Base-by-base conservation (phyloP, 2,888 invertebrate species). In the Chelonus formosanus region DNA sequence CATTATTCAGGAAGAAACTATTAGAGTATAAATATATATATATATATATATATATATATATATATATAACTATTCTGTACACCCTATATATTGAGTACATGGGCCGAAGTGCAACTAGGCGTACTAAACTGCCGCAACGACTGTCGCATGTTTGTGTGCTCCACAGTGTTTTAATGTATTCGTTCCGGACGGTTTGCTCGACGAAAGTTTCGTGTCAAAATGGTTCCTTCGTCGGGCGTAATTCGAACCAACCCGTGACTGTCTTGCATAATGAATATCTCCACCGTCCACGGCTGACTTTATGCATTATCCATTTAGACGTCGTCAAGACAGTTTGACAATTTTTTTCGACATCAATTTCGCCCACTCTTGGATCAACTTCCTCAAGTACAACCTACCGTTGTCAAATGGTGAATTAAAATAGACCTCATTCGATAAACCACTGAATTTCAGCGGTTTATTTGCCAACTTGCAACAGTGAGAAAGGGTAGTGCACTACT, bases 1-100 rank as follows among this genome's bases (percentile, higher is more conserved):
- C 78, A 80, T 80, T 79, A 80, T 80, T 79, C 80, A 80, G 74
- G 74, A 78, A 78, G 79, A 73, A 78, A 79, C 78, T 79, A 80
- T 79, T 78, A 79, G 76, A 74, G 75, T 74, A 76, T 73, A 72
- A 75, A 75, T 73, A 71, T 64, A 70, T 56, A 54, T 68, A 56
- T 66, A 68, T 67, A 67, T 60, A n/a, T n/a, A n/a, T 74, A 76
- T 73, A 72, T 75, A 75, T 73, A 71, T 64, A 70, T 56, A 54
- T 65, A 20, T 53, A 56, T 63, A 57, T 70, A 61, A 53, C 65
- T 67, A 63, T 52, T 53, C 67, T 55, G 56, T 70, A 50, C 61
- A 55, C n/a, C 58, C 69, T 68, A 70, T 71, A 67, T 71, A 65
- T 63, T 71, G 64, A 70, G 67, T 74, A 74, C 73, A 72, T 70